These are phyloP conservation scores for Neofelis nebulosa DNA, from an alignment of 2,113 vertebrate species.

Conservation along the genomic window DNA sequence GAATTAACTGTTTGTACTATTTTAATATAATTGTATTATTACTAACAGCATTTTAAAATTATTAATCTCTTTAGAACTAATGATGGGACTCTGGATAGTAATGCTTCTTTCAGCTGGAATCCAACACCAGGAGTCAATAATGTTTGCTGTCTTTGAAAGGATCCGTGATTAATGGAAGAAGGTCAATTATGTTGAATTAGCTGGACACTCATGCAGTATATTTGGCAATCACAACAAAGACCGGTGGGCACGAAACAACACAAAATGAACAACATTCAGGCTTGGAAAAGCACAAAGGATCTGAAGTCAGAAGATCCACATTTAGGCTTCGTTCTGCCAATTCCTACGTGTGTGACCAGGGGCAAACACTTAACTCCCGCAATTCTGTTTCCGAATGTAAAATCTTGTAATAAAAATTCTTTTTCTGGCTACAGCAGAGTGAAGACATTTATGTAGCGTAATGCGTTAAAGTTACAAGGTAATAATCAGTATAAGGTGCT, in stretches of 20 bases:
- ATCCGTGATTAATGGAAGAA: background rate
- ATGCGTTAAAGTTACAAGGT: background rate
- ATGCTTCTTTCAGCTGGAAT: background rate
- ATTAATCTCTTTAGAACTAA: background rate
- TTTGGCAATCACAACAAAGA: background rate
- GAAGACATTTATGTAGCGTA: background rate
- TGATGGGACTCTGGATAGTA: background rate
- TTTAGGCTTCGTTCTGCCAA: background rate
- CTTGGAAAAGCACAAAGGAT: background rate
- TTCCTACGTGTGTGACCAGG: background rate
- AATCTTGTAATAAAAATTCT: background rate
- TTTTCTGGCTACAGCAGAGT: background rate
- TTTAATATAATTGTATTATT: background rate
- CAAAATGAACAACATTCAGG: background rate
- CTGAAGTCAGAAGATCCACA: accelerated
- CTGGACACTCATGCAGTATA: too few relatives aligned
- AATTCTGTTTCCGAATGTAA: background rate
- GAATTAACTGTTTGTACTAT: background rate
- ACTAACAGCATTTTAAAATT: background rate
- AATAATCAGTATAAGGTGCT: background rate
- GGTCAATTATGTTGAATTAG: background rate
- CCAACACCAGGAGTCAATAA: background rate
- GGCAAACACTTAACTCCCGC: background rate
- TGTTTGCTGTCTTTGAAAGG: background rate
- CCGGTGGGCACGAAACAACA: background rate